These are phyloP conservation scores for Nothocercus nigrocapillus DNA, from an alignment of 2,113 vertebrate genomes.

Conservation along the genomic window DNA sequence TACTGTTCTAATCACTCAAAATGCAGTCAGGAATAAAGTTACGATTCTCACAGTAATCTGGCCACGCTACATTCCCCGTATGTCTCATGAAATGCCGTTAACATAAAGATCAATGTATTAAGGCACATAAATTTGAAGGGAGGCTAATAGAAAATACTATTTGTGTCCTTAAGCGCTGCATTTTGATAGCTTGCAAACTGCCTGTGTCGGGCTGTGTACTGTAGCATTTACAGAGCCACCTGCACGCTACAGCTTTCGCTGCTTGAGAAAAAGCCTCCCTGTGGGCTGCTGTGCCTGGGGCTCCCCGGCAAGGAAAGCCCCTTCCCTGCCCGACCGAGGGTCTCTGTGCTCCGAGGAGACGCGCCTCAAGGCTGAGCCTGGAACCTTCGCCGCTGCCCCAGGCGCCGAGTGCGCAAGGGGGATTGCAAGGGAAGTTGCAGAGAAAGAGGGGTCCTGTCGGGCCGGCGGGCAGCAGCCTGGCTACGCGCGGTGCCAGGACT, in stretches of 20 bases:
- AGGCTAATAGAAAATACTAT: background rate
- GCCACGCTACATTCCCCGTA: fast-evolving
- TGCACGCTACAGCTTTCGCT: fast-evolving
- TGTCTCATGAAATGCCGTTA: fast-evolving
- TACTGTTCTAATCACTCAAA: conserved; percentile 37
- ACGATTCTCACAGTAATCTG: background rate
- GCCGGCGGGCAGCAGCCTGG: background rate
- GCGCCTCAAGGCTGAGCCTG: background rate
- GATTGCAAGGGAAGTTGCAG: background rate
- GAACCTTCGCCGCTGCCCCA: background rate
- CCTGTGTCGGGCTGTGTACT: fast-evolving
- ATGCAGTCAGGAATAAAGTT: background rate
- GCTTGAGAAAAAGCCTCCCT: background rate
- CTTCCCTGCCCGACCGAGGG: background rate
- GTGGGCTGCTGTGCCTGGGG: background rate
- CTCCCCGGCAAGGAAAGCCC: fast-evolving
- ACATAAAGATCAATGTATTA: background rate
- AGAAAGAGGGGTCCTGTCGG: background rate
- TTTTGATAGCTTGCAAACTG: background rate
- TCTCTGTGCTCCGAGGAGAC: background rate
- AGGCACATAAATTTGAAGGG: background rate
- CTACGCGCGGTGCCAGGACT: background rate
- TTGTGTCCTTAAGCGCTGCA: background rate
- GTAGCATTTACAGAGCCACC: background rate
- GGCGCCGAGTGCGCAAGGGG: background rate